Percentiles rank a stretch among this genome's conserved stretches.
These are phyloP conservation scores for Abrostola tripartita DNA, from an alignment of 2,888 invertebrate genomes.

Conservation along the genomic window DNA sequence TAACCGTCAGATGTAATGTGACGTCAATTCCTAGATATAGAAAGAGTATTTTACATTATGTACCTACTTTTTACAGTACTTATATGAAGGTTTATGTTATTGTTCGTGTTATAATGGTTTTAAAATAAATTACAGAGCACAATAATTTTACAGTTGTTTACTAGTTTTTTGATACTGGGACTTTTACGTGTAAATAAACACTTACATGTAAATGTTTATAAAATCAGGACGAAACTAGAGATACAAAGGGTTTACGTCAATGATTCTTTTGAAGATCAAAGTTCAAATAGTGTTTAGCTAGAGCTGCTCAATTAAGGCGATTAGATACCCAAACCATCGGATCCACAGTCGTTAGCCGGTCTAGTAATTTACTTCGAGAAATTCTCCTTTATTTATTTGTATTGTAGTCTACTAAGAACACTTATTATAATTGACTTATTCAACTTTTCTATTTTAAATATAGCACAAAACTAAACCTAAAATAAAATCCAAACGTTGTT, in stretches of 20 bases:
- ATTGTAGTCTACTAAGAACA: constrained; percentile 14
- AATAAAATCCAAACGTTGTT: background rate
- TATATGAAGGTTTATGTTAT: too few relatives aligned
- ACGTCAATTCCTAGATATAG: too few relatives aligned
- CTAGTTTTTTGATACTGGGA: too few relatives aligned
- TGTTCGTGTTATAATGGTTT: too few relatives aligned
- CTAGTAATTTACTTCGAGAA: constrained; percentile 42
- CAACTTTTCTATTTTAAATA: constrained; percentile 5
- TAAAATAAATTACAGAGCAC: too few relatives aligned
- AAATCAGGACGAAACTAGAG: background rate
- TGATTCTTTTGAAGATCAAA: constrained; percentile 33
- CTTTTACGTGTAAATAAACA: too few relatives aligned
- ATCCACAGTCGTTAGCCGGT: constrained; percentile 28
- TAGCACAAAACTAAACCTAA: background rate
- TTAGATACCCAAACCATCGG: constrained; percentile 38
- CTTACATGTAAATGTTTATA: too few relatives aligned
- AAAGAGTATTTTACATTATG: too few relatives aligned
- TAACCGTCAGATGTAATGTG: too few relatives aligned
- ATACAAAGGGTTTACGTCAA: constrained; percentile 7
- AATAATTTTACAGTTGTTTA: too few relatives aligned
- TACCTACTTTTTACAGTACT: too few relatives aligned
- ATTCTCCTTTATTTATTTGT: constrained; percentile 25
- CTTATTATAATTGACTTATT: constrained; percentile 23
- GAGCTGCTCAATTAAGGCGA: constrained; percentile 41
- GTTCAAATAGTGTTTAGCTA: constrained; percentile 29